phyloP scores from a whole-genome alignment of 2,888 invertebrate species.

The Campoletis raptor region DNA sequence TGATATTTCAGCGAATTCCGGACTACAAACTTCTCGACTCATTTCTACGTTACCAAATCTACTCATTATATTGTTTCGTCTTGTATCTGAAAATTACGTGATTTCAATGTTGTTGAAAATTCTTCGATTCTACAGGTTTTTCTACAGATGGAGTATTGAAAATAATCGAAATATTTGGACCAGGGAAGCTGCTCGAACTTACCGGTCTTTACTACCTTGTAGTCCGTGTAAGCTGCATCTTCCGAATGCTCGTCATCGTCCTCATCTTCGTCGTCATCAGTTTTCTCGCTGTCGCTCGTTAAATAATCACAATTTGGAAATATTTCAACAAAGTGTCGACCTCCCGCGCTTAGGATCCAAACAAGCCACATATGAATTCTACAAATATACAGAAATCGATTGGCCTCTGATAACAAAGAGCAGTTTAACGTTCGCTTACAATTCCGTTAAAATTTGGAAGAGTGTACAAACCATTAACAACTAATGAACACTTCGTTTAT shows the following conservation, averaged over 20 bases:
- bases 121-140: not conserved
- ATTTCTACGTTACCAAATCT: constrained; percentile 52
- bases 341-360: constrained; percentile 84
- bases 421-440: not conserved
- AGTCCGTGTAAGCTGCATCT: constrained; percentile 44
- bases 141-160: not conserved
- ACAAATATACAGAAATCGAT: constrained; percentile 30
- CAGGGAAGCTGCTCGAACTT: constrained; percentile 47
- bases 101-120: not conserved
- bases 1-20: constrained; percentile 78
- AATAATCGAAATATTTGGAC: not conserved
- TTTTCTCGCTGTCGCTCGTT: constrained; percentile 33
- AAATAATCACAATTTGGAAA: constrained; percentile 75
- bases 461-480: too few species aligned
- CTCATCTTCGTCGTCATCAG: constrained; percentile 44
- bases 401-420: not conserved
- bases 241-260: constrained; percentile 43
- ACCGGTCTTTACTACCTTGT: constrained; percentile 64
- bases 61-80: constrained; percentile 45
- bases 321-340: constrained; percentile 83
- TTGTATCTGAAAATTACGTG: constrained; percentile 42
- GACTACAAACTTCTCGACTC: constrained; percentile 60
- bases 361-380: constrained; percentile 84
- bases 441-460: too few species aligned
- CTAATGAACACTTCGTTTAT: too few species aligned